Conservation (phyloP, 2,797 vertebrate genomes). For the Eulemur rubriventer region DNA sequence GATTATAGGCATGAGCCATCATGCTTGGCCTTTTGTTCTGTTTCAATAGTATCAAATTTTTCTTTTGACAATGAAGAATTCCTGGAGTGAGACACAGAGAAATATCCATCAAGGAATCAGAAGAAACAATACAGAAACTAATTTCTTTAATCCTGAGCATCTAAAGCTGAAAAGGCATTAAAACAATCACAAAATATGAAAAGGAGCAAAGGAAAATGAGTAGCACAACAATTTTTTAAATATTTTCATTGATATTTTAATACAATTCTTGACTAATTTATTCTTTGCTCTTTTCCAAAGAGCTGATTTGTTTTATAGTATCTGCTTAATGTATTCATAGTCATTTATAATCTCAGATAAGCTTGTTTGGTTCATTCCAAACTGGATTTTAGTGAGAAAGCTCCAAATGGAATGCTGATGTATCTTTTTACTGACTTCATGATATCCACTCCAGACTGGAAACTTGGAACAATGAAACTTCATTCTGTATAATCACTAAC, state of each 20-base stretch:
- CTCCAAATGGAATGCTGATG: background rate
- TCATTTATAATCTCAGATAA: constrained; percentile 53
- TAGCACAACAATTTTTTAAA: constrained; percentile 30
- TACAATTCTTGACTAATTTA: constrained; percentile 31
- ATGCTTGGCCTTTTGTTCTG: background rate
- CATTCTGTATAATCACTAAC: background rate
- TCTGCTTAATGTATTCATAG: constrained; percentile 22
- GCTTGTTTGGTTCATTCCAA: background rate
- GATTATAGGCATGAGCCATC: background rate
- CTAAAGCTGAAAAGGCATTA: constrained; percentile 22
- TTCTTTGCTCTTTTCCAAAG: constrained; percentile 38
- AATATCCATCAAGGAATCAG: background rate
- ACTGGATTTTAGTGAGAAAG: constrained; percentile 26
- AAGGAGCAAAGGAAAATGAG: constrained; percentile 14
- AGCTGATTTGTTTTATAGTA: background rate
- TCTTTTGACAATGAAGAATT: background rate
- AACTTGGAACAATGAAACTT: background rate
- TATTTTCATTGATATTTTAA: constrained; percentile 32
- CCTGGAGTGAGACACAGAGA: background rate
- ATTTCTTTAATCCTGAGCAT: constrained; percentile 20
- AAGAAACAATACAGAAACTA: background rate
- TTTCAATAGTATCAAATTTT: background rate
- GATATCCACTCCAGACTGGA: background rate
- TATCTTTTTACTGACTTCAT: background rate
- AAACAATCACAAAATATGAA: background rate